Base-by-base conservation (phyloP, 2,113 vertebrate species). In the Xenotilapia caudafasciata region DNA sequence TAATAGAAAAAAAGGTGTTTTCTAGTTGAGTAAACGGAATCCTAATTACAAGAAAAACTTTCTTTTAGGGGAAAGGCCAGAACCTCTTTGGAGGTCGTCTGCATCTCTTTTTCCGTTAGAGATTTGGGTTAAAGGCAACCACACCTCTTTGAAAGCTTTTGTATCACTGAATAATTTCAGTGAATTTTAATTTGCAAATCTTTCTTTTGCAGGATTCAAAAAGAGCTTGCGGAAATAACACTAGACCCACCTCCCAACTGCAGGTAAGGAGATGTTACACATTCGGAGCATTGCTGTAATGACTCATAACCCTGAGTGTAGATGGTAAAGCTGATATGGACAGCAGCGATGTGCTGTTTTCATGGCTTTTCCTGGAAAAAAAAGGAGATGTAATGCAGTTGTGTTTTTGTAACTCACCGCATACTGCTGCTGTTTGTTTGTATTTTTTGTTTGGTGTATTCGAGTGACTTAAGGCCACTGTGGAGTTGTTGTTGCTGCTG, bases 221-320 rank as follows among this genome's bases (percentile, higher is more conserved):
- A 99, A 89, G 98, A 99, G 94, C 98, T 99, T 80, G 99, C 99
- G 91, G 98, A 99, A 96, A 99, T 99, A 95, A 99, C 99, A 65
- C 96, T 99, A 96, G 99, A 99, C 87, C 99, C 98, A 45, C 98
- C 98, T 94, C 99, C 99, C 40, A 99, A 99, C 96, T 99, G 98
- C 97, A 99, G 99, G 98, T 99, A 96, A 98, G 97, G 42, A 53
- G 53, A 82, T 9, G 68, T 51, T 40, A 23, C 51, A 47, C 86
- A 70, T 77, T 83, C n/a, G 70, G 45, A 82, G 79, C 35, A 2
- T 47, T 79, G 35, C 55, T 70, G 58, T 28, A 28, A 33, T 84
- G 77, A 85, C 28, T 51, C 77, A 6, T 45, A 9, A 42, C 55
- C 53, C 17, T 13, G 14, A 28, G 14, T 12, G 80, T 49, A 75